A percentile compares a stretch with the other conserved stretches of the same genome.
These are phyloP conservation scores for Myotis davidii DNA, from an alignment of 2,113 vertebrate species.

Conservation along the genomic window DNA sequence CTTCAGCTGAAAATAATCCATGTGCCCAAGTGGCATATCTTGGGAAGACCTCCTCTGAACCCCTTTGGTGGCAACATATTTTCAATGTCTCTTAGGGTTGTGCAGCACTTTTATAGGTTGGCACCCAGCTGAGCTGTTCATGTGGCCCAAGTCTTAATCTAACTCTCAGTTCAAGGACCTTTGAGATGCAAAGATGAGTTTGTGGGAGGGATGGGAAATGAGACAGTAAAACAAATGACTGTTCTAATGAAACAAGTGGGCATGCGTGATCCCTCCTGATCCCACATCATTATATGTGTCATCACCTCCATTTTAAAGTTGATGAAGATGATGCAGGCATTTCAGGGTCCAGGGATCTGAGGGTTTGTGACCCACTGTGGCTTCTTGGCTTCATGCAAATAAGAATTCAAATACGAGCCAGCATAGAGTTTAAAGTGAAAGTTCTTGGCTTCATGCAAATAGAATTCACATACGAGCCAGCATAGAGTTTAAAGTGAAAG, in stretches of 20 bases:
- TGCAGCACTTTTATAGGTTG: neutral
- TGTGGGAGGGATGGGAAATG: neutral
- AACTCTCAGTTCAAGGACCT: neutral
- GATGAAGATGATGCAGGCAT: neutral
- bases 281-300: neutral
- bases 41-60: neutral
- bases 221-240: neutral
- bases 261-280: neutral
- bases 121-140: neutral
- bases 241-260: neutral
- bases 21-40: neutral
- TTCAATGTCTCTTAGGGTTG: neutral
- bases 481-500: neutral
- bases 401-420: neutral
- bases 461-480: neutral
- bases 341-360: neutral
- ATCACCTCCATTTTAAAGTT: neutral
- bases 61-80: neutral
- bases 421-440: neutral
- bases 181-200: neutral
- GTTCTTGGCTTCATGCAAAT: neutral
- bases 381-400: neutral
- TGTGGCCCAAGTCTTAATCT: neutral
- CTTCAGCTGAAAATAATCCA: neutral
- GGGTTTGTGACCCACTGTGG: neutral